Evolutionary conservation across 2,888 invertebrate genomes (phyloP), one percentile per base, ranked within the genome.

Genomic region (Spisula solida): DNA sequence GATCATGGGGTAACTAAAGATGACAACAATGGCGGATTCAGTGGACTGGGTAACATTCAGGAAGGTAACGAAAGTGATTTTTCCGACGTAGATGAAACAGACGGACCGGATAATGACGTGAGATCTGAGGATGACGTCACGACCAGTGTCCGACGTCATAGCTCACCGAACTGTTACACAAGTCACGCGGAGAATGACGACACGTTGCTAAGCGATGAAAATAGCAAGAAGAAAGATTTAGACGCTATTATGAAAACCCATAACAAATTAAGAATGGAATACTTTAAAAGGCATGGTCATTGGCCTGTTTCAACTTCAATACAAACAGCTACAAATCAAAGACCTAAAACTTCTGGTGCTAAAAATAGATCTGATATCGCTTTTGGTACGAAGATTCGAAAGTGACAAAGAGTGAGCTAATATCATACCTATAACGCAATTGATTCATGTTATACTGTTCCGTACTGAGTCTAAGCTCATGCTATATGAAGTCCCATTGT

Each of bases 281-380:
- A 92, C 86, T 92, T 92, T 29, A 89, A 87, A 18, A 90, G 90
- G 81, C 90, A 92, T 60, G 92, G 92, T 5, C 90, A 87, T 34
- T 92, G 87, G 87, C 92, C 92, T 8, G 41, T 78, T 41, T 25
- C 80, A 16, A 90, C 83, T 1, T n/a, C 84, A 0, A 31, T 79
- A 78, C 41, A 12, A 25, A 12, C 56, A 0, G 12, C 1, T 14
- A 51, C 55, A 0, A 56, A 84, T 48, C 75, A 79, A 25, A 48
- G 55, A 34, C 79, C 85, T 16, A n/a, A n/a, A 14, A 78, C 79
- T 20, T 79, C 80, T 12, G 5, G 51, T 25, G 25, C 16, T 10
- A 78, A 25, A 12, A 55, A n/a, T 41, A 78, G 34, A 31, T 16
- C 55, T n/a, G 51, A 34, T n/a, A 29, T 85, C 8, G 85, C 85